Percentiles rank a stretch among this genome's conserved stretches.
phyloP scores from a whole-genome alignment of 2,113 vertebrate species.

The Pseudorhombus dupliciocellatus region DNA sequence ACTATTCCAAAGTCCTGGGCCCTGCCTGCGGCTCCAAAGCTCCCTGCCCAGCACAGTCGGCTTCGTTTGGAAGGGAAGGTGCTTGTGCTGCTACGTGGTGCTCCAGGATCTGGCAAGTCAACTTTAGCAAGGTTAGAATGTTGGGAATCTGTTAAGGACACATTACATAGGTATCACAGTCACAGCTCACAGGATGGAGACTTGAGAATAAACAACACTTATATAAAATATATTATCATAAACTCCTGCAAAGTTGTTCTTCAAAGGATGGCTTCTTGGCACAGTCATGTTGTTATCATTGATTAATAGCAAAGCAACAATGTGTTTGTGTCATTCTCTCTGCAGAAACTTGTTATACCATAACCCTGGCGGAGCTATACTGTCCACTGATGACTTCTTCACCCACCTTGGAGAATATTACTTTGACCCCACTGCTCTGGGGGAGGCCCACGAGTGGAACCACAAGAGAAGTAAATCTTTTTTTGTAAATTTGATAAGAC shows the following conservation, averaged over 20 bases:
- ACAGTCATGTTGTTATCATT: background rate
- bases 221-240: background rate
- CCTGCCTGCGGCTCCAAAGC: conserved; percentile 58
- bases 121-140: conserved; percentile 89
- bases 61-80: conserved; percentile 84
- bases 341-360: conserved; percentile 87
- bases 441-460: conserved; percentile 95
- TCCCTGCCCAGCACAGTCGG: conserved; percentile 73
- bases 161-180: background rate
- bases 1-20: conserved; percentile 83
- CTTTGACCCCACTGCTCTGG: conserved; percentile 84
- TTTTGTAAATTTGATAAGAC: conserved; percentile 4
- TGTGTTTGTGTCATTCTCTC: conserved; percentile 14
- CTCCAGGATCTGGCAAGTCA: conserved; percentile 96
- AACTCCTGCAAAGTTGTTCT: background rate
- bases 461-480: conserved; percentile 89
- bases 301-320: background rate
- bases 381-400: conserved; percentile 96
- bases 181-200: background rate
- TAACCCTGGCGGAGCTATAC: conserved; percentile 87
- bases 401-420: conserved; percentile 83
- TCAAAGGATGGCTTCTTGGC: background rate
- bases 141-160: background rate
- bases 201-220: background rate
- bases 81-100: conserved; percentile 92